These are phyloP conservation scores for Brachionus sp. DNA, from an alignment of 1,140 invertebrate species.

Conservation along the genomic window DNA sequence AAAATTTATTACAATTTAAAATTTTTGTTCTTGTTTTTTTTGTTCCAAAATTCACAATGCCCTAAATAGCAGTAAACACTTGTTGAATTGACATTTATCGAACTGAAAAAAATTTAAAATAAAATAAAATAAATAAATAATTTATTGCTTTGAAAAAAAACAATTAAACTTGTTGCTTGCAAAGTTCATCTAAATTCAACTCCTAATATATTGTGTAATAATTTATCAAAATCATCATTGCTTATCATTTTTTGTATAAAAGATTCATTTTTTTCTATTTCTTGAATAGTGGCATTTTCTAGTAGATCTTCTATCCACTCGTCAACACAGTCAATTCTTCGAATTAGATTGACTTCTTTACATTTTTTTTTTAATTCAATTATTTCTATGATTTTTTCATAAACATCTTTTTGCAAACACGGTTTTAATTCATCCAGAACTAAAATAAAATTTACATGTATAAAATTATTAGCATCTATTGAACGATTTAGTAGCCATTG, in stretches of 20 bases:
- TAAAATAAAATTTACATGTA: background rate
- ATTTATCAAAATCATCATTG: background rate
- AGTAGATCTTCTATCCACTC: conserved; percentile 35
- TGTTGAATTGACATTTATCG: too few species aligned
- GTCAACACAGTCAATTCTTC: conserved; percentile 7
- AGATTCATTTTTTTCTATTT: background rate
- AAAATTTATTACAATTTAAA: too few species aligned
- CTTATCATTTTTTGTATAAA: background rate
- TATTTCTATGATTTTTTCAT: background rate
- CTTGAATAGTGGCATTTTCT: background rate
- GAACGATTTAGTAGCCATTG: conserved; percentile 2
- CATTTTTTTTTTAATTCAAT: conserved; percentile 2
- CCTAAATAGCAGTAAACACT: too few species aligned
- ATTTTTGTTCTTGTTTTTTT: too few species aligned
- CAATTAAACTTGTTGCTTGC: too few species aligned
- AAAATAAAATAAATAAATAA: background rate
- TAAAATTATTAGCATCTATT: background rate
- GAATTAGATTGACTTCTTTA: background rate
- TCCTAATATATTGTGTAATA: background rate
- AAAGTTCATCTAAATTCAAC: background rate
- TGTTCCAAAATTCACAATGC: too few species aligned
- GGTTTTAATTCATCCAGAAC: background rate
- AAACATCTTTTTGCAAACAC: background rate
- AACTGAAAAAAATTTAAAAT: too few species aligned
- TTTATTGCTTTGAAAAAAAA: background rate